phyloP scores from a whole-genome alignment of 2,888 invertebrate genomes.

The Polydrusus cervinus region DNA sequence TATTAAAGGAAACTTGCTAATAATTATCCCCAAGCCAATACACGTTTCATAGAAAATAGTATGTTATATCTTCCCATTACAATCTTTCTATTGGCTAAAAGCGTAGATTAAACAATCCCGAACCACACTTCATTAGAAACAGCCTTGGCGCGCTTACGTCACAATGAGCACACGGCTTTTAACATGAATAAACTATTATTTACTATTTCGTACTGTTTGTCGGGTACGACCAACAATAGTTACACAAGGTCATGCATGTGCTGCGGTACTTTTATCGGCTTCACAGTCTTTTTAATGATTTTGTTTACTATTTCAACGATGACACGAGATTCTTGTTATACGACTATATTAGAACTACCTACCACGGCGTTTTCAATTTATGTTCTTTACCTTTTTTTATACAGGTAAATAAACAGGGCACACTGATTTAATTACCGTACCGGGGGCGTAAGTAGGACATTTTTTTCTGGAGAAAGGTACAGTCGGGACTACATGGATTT shows the following conservation, averaged over 20 bases:
- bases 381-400: too few species aligned
- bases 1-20: not conserved
- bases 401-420: too few species aligned
- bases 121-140: conserved; percentile 14
- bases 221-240: conserved; percentile 35
- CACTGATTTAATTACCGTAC: too few species aligned
- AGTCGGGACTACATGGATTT: too few species aligned
- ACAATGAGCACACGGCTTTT: conserved; percentile 31
- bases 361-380: too few species aligned
- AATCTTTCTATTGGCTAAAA: not conserved
- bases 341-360: not conserved
- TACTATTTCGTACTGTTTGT: conserved; percentile 39
- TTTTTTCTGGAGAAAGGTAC: too few species aligned
- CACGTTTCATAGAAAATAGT: too few species aligned
- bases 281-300: conserved; percentile 24
- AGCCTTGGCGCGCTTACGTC: conserved; percentile 34
- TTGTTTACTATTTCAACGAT: conserved; percentile 24
- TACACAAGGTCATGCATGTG: conserved; percentile 38
- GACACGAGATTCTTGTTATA: conserved; percentile 8
- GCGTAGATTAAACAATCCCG: conserved; percentile 6
- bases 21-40: not conserved
- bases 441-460: too few species aligned
- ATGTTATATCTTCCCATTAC: too few species aligned
- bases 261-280: conserved; percentile 24
- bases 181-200: conserved; percentile 30